These are phyloP conservation scores for Pollimyrus isidori DNA, from an alignment of 2,113 vertebrate species.

Conservation along the genomic window DNA sequence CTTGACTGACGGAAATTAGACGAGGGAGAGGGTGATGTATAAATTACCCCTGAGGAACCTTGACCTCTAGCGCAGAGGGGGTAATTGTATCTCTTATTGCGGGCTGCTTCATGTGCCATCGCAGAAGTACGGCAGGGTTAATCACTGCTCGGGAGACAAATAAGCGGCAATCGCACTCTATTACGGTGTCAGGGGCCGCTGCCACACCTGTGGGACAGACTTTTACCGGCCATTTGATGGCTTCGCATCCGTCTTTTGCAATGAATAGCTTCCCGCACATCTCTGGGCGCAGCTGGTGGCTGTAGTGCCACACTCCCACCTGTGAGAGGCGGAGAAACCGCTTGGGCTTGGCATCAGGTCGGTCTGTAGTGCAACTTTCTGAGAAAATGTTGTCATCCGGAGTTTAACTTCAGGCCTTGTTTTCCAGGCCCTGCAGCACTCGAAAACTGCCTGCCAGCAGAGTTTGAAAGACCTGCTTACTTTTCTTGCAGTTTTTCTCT, in stretches of 20 bases:
- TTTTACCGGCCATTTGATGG: neutral
- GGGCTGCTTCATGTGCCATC: neutral
- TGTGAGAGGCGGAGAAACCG: neutral
- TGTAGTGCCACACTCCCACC: neutral
- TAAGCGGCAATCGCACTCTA: neutral
- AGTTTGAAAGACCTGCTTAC: neutral
- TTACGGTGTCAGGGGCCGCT: neutral
- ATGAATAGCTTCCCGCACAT: neutral
- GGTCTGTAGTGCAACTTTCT: neutral
- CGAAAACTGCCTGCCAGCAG: neutral
- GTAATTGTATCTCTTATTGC: neutral
- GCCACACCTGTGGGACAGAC: neutral
- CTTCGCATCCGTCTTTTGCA: neutral
- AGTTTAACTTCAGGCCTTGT: neutral
- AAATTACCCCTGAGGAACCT: neutral
- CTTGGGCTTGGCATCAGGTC: neutral
- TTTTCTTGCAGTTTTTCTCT: neutral
- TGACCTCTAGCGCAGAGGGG: neutral
- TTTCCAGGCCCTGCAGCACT: neutral
- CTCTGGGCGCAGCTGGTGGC: neutral
- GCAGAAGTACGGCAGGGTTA: neutral
- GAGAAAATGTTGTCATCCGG: neutral
- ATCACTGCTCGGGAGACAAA: conserved; percentile 1
- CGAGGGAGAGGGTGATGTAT: neutral
- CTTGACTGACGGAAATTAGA: conserved; percentile 4